Base-by-base conservation (phyloP, 2,797 vertebrate genomes). In the Enteromius treurensis region DNA sequence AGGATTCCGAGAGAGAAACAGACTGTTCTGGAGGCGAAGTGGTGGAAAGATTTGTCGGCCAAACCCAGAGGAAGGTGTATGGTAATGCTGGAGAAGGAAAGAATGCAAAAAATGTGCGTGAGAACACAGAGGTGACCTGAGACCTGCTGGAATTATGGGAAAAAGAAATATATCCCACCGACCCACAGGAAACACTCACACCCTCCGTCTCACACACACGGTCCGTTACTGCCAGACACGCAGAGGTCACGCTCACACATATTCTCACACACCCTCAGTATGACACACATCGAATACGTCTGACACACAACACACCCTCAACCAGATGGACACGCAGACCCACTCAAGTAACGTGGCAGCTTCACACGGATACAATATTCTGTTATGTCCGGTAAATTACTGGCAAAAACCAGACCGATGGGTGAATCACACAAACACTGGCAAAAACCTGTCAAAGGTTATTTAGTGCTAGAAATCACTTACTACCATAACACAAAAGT, bases 11-110 rank as follows among this genome's bases (percentile, higher is more conserved):
- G 91, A 91, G 87, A 74, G 89, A 90, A 90, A 84, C 88, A 91
- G 89, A 90, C 87, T 88, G 88, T 92, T 93, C 90, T 93, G 91
- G 92, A 93, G 93, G 83, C 87, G 88, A 91, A 93, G 93, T 91
- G 93, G 93, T 95, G 94, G 94, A 95, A 95, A 95, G 93, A 94
- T 94, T 93, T 89, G 10, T 80, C 78, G 92, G 94, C 93, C 93
- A 95, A 95, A 94, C 91, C 94, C 95, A 91, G 92, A 93, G 92
- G 94, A 95, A 95, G 94, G 95, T 95, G 94, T 94, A 94, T 93
- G 94, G 94, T 94, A 92, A 94, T 93, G 93, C 93, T 91, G 93
- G 93, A 86, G 89, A 90, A 90, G 93, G 93, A 95, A 95, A 92
- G 94, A 95, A 95, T 95, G 93, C 91, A 91, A 95, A 94, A 94